Base-by-base conservation (phyloP, 2,888 invertebrate species). In the Troides oblongomaculatus region DNA sequence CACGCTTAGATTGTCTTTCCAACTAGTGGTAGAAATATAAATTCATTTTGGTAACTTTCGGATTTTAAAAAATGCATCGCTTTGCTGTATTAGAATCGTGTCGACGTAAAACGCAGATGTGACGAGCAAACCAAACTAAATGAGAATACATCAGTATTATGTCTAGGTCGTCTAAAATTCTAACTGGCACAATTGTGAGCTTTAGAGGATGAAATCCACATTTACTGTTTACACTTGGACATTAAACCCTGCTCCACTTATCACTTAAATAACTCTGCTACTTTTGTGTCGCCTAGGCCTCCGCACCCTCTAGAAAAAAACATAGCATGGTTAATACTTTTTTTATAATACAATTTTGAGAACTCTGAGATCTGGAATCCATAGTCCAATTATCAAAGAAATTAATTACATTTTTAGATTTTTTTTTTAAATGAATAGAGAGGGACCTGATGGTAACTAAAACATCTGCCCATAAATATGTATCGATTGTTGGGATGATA, bases 141-240 rank as follows among this genome's bases (percentile, higher is more conserved):
- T 60, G 21, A 66, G n/a, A 66, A 50, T 53, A 53, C 66, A 62
- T 68, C 71, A 69, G 80, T 84, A 82, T 78, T 88, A 89, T 88
- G 81, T 78, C 66, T 70, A 70, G 59, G 50, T 59, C 53, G 80
- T 80, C 85, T 87, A 85, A 80, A 83, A 83, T 75, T 81, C 85
- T 89, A 91, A 86, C 86, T 92, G 92, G 92, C 92, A 92, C 92
- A 90, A 85, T 81, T 80, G 89, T 92, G 92, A 92, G 92, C 92
- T 84, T 90, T 85, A 83, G 82, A 83, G 79, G 84, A 83, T 83
- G 81, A 80, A 80, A 80, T 84, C 80, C 79, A 77, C 75, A 72
- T 79, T 78, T 77, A 81, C 78, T 80, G 75, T 76, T 80, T 81
- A 80, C 78, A 79, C 78, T 77, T 84, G 86, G 84, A 84, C 83